These are phyloP conservation scores for Nymphicus hollandicus DNA, from an alignment of 2,113 vertebrate genomes.

Conservation along the genomic window DNA sequence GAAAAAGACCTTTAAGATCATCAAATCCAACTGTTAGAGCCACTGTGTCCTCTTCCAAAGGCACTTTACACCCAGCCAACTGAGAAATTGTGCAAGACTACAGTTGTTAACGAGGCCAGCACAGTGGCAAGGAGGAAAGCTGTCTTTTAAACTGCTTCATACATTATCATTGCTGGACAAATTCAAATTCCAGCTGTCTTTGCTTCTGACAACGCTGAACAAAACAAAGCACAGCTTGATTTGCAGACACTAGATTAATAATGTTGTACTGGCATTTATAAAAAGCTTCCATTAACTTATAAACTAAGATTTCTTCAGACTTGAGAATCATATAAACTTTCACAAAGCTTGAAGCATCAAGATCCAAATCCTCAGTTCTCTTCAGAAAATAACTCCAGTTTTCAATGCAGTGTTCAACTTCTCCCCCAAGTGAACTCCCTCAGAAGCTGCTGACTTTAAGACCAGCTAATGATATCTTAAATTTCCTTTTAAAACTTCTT, in stretches of 20 bases:
- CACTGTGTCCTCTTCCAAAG: neutral
- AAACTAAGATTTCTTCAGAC: conserved; percentile 14
- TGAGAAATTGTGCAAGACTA: conserved; percentile 11
- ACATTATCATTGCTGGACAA: conserved; percentile 18
- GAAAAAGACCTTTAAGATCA: neutral
- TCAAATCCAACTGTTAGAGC: neutral
- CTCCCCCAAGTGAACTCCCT: neutral
- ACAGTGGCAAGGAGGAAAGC: conserved; percentile 38
- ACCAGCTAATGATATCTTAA: neutral
- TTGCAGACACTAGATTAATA: conserved; percentile 18
- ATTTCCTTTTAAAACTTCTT: neutral
- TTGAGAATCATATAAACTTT: conserved; percentile 11
- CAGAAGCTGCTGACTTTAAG: neutral
- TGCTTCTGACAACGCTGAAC: conserved; percentile 11
- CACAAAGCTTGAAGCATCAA: neutral
- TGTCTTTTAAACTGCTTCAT: conserved; percentile 24
- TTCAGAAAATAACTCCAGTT: neutral
- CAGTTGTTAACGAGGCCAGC: neutral
- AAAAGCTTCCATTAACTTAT: neutral
- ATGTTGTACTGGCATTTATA: neutral
- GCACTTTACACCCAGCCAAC: neutral
- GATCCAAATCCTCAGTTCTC: neutral
- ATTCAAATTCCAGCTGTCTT: conserved; percentile 45
- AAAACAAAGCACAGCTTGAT: conserved; percentile 48
- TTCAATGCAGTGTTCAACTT: neutral